Evolutionary conservation across 2,888 invertebrate genomes (phyloP).

Genomic region (Agonopterix alstromeriana): DNA sequence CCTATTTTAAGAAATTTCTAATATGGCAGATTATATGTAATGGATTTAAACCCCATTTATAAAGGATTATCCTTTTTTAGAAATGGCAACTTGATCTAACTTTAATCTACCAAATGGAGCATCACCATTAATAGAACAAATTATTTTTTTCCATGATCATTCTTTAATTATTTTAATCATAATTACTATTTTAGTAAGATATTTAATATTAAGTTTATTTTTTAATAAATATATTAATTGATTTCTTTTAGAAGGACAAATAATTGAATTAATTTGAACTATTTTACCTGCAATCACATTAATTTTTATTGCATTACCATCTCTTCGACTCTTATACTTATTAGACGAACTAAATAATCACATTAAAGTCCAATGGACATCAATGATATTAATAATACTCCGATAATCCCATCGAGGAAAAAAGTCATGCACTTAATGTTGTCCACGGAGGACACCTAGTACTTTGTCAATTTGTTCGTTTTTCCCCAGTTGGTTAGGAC

Average conservation of each 20-base stretch:
- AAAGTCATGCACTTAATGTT: no score
- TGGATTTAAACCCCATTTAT: slow-evolving; percentile 82
- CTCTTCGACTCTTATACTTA: slow-evolving; percentile 77
- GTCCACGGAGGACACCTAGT: no score
- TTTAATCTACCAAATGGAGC: slow-evolving; percentile 77
- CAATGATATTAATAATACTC: slow-evolving; percentile 80
- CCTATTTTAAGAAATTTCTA: slow-evolving; percentile 78
- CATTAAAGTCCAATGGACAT: slow-evolving; percentile 80
- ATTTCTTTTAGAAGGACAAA: slow-evolving; percentile 75
- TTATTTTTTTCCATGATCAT: slow-evolving; percentile 80
- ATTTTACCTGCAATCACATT: slow-evolving; percentile 77
- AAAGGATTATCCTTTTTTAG: slow-evolving; percentile 79
- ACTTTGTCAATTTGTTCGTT: no score
- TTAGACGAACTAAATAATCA: slow-evolving; percentile 79
- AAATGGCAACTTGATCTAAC: slow-evolving; percentile 78
- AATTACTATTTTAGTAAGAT: slow-evolving; percentile 78
- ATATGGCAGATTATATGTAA: slow-evolving; percentile 76
- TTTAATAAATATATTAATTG: slow-evolving; percentile 77
- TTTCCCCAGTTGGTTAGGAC: no score
- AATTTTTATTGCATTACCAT: slow-evolving; percentile 80
- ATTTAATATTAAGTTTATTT: slow-evolving; percentile 73
- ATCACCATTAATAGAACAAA: slow-evolving; percentile 81
- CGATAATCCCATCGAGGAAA: no score
- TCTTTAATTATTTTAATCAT: slow-evolving; percentile 77
- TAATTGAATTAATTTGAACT: slow-evolving; percentile 81